These are phyloP conservation scores for Pollenia labialis DNA, from an alignment of 2,888 invertebrate genomes.

Conservation along the genomic window DNA sequence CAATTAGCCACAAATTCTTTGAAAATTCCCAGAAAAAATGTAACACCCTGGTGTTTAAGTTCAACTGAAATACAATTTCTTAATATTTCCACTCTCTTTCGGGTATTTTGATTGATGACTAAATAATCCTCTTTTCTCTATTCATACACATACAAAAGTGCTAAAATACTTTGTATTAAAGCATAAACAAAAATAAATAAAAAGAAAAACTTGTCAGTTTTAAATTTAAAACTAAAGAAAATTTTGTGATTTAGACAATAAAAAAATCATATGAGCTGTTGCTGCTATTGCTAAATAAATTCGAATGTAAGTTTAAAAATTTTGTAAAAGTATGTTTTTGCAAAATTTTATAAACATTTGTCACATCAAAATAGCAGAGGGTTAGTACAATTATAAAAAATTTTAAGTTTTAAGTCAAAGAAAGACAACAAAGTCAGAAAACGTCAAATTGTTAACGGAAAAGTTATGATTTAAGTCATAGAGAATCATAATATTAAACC, in stretches of 20 bases:
- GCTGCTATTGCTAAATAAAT: not conserved
- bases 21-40: constrained; percentile 7
- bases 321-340: constrained; percentile 11
- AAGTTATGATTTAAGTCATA: not conserved
- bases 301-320: not conserved
- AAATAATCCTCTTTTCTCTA: not conserved
- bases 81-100: not conserved
- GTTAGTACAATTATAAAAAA: too few relatives aligned
- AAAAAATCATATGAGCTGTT: not conserved
- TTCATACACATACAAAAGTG: not conserved
- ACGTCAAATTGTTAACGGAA: not conserved
- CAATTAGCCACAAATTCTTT: not conserved
- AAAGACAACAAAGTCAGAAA: not conserved
- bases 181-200: too few relatives aligned
- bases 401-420: not conserved
- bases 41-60: not conserved
- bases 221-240: constrained; percentile 23
- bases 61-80: not conserved
- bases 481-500: not conserved
- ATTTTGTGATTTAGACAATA: not conserved
- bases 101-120: constrained; percentile 30
- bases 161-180: too few relatives aligned
- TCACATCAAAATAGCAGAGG: not conserved
- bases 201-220: constrained; percentile 11
- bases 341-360: constrained; percentile 25